Conservation (phyloP, 1,140 invertebrate species). For the Oryctes rhinoceros region DNA sequence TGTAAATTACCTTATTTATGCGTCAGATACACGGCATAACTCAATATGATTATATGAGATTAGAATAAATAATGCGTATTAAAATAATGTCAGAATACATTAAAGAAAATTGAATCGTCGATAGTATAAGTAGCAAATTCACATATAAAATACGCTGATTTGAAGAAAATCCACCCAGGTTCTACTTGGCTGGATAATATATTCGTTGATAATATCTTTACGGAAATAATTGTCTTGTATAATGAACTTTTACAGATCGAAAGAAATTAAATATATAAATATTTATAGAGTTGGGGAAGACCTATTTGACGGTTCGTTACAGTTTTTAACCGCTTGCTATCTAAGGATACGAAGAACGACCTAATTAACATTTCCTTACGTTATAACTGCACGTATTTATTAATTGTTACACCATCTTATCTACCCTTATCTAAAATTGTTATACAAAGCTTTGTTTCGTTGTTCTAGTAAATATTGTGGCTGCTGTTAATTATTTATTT, state of each 20-base stretch:
- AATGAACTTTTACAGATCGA: constrained; percentile 19
- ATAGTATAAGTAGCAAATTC: neutral
- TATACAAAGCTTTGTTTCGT: constrained; percentile 1
- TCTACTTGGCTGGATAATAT: constrained; percentile 7
- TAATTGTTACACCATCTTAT: constrained; percentile 27
- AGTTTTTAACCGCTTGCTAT: constrained; percentile 15
- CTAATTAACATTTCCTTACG: constrained; percentile 34
- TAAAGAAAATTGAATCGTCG: no score
- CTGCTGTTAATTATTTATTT: constrained; percentile 27
- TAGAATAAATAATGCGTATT: no score
- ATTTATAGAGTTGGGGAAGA: constrained; percentile 15
- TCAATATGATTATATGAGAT: no score
- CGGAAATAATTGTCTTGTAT: constrained; percentile 34
- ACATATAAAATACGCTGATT: neutral
- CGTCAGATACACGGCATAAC: no score
- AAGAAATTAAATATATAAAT: constrained; percentile 32
- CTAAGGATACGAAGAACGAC: neutral
- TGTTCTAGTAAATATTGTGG: neutral
- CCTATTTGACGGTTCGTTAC: constrained; percentile 34
- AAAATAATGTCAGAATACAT: no score
- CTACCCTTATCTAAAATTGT: constrained; percentile 25
- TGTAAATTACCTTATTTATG: no score
- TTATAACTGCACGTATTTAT: constrained; percentile 31
- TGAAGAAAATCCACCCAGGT: constrained; percentile 3
- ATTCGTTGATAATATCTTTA: neutral